Base-by-base conservation (phyloP, 1,140 invertebrate species). In the Eumaeus atala region DNA sequence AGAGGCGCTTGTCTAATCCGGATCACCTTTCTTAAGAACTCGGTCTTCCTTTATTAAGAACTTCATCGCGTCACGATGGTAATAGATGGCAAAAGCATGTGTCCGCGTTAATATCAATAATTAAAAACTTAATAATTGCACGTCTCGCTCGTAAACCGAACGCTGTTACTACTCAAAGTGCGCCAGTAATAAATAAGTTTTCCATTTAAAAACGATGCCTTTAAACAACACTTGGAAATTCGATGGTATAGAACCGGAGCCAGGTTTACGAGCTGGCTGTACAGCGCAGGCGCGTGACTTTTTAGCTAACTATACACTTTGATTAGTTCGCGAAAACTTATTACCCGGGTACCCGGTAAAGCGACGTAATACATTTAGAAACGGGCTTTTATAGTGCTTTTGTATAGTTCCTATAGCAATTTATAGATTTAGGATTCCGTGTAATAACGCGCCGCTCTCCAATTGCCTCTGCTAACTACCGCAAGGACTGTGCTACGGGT, bases 61-160 rank as follows among this genome's bases (percentile, higher is more conserved):
- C n/a, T n/a, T n/a, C n/a, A n/a, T n/a, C n/a, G n/a, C n/a, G n/a
- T n/a, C n/a, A n/a, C n/a, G n/a, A n/a, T n/a, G n/a, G n/a, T n/a
- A n/a, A n/a, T n/a, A n/a, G n/a, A n/a, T n/a, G n/a, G n/a, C n/a
- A n/a, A n/a, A n/a, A n/a, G n/a, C n/a, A n/a, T 28, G 2, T 28
- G 6, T 28, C 21, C 21, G 21, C 38, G 51, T 18, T 21, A 52
- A 9, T 50, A 50, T 50, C 37, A 12, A 21, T 38, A 52, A 40
- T 78, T 73, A 78, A 73, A 73, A 81, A 78, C 70, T 77, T 75
- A 75, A 72, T 81, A 81, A 80, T 76, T 73, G 69, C 74, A n/a
- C 57, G 56, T 67, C 64, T 48, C 48, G 64, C 47, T 77, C 72
- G 66, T 77, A 77, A 81, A 76, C 67, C 53, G 61, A 54, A 52